These are phyloP conservation scores for Molorchus minor DNA, from an alignment of 2,888 invertebrate species.

Conservation along the genomic window DNA sequence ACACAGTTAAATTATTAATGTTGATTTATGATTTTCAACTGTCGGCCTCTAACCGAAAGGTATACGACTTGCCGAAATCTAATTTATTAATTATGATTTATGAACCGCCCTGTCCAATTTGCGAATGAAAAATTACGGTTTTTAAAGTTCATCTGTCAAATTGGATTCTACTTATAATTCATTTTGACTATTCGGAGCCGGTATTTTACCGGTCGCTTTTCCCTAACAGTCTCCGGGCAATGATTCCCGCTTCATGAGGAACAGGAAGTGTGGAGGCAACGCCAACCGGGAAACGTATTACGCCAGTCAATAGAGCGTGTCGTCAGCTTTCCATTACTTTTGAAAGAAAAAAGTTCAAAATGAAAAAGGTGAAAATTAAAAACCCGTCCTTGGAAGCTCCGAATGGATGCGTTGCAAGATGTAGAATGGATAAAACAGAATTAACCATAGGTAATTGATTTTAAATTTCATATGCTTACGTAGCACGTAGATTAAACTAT, in stretches of 20 bases:
- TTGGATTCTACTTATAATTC: not conserved
- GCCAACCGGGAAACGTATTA: not conserved
- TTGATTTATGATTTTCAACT: constrained; percentile 4
- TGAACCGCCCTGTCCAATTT: constrained; percentile 7
- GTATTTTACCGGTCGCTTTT: not conserved
- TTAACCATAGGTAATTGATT: no score
- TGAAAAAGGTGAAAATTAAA: no score
- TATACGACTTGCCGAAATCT: constrained; percentile 9
- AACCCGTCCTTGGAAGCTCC: no score
- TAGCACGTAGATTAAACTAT: no score
- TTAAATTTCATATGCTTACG: no score
- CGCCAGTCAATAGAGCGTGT: not conserved
- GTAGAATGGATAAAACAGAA: no score
- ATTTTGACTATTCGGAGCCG: not conserved
- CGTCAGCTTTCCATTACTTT: not conserved
- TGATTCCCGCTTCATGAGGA: not conserved
- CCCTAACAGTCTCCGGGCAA: not conserved
- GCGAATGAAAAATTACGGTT: not conserved
- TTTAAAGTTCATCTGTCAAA: not conserved
- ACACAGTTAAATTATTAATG: no score
- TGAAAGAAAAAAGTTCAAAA: not conserved
- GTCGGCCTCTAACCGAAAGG: constrained; percentile 5
- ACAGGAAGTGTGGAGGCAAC: not conserved
- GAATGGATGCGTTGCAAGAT: no score
- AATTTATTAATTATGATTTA: constrained; percentile 14